Conservation (phyloP, 1,140 invertebrate species). For the Nymphalis io region DNA sequence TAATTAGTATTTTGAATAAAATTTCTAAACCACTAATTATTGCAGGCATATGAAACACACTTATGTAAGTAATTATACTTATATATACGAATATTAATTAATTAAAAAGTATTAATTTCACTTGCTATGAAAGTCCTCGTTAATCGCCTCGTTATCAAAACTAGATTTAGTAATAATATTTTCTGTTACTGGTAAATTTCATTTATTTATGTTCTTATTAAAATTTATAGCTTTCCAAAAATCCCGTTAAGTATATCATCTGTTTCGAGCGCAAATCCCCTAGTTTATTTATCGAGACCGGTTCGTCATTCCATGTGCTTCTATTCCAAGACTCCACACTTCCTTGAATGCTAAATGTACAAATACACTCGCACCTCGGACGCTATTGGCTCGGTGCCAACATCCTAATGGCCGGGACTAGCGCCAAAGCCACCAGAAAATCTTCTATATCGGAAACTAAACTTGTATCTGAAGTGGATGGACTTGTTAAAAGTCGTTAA, state of each 20-base stretch:
- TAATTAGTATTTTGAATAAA: not conserved
- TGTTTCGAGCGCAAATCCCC: conserved; percentile 25
- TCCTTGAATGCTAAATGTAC: conserved; percentile 77
- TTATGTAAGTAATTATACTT: too few relatives aligned
- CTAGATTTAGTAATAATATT: conserved; percentile 22
- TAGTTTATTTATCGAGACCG: conserved; percentile 46
- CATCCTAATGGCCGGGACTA: conserved; percentile 73
- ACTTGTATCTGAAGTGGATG: conserved; percentile 66
- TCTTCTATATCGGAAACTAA: conserved; percentile 70
- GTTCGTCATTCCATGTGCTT: conserved; percentile 58
- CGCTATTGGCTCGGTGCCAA: conserved; percentile 67
- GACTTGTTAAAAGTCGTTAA: conserved; percentile 15
- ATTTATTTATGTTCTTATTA: conserved; percentile 18
- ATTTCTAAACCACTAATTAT: too few relatives aligned
- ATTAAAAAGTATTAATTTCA: conserved; percentile 4
- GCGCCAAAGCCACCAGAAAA: conserved; percentile 71
- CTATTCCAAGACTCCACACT: conserved; percentile 77
- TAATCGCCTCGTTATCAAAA: conserved; percentile 16
- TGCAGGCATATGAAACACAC: too few relatives aligned
- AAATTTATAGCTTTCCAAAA: conserved; percentile 24
- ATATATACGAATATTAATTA: not conserved
- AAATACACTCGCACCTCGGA: conserved; percentile 74
- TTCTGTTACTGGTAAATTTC: conserved; percentile 19
- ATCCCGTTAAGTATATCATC: conserved; percentile 20
- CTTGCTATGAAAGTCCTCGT: conserved; percentile 19